Conservation (phyloP, 2,113 vertebrate species). For the Platycercus adscitus region DNA sequence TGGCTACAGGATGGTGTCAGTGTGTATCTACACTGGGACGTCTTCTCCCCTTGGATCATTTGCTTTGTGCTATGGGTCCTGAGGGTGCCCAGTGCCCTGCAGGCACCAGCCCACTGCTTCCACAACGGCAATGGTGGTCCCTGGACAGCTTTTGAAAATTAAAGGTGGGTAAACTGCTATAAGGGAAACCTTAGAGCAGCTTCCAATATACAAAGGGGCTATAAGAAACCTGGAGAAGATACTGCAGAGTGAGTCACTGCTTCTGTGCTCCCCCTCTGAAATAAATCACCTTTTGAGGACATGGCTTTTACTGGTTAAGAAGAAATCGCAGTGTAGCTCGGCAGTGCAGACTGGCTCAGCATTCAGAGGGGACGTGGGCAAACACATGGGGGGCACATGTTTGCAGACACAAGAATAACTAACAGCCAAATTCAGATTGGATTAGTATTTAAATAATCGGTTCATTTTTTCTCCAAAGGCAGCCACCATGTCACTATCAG, state of each 20-base stretch:
- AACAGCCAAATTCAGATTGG: not conserved
- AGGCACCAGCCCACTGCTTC: not conserved
- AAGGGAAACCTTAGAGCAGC: not conserved
- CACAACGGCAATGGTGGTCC: rapidly evolving
- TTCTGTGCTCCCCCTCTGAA: not conserved
- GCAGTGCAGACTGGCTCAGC: not conserved
- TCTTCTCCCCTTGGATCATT: not conserved
- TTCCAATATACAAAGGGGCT: not conserved
- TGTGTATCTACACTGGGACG: rapidly evolving
- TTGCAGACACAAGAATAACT: not conserved
- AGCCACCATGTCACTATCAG: rapidly evolving
- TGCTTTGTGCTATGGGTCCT: not conserved
- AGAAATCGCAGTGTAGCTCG: not conserved
- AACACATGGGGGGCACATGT: not conserved
- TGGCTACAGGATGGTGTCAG: not conserved
- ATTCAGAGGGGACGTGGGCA: not conserved
- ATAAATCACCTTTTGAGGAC: not conserved
- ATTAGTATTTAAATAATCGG: not conserved
- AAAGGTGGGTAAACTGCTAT: not conserved
- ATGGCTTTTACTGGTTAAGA: not conserved
- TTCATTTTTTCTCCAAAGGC: not conserved
- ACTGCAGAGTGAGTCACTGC: too few species aligned
- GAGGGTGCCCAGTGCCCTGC: not conserved
- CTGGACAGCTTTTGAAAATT: not conserved
- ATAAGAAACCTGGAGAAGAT: not conserved